These are phyloP conservation scores for Epicampocera succincta DNA, from an alignment of 2,888 invertebrate species.

Conservation along the genomic window DNA sequence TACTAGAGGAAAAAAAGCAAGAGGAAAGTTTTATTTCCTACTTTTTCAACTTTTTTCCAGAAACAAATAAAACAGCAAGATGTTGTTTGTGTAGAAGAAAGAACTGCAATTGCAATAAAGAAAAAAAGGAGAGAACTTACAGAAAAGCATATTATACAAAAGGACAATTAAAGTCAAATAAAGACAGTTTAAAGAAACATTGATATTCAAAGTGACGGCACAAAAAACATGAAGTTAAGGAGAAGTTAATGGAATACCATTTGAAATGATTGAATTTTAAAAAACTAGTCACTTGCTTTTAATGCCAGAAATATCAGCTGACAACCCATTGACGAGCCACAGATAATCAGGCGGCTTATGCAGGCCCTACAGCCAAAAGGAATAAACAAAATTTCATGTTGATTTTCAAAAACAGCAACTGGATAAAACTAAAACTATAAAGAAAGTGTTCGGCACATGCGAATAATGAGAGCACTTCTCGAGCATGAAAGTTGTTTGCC, in stretches of 20 bases:
- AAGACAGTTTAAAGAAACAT: conserved; percentile 55
- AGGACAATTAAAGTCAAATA: conserved; percentile 67
- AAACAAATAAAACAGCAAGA: conserved; percentile 24
- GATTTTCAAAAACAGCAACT: background rate
- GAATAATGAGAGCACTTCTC: no score
- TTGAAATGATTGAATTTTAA: background rate
- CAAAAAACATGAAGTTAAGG: background rate
- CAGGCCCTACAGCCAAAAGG: conserved; percentile 5
- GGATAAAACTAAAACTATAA: background rate
- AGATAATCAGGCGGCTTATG: conserved; percentile 32
- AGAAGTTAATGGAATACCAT: background rate
- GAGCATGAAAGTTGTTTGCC: no score
- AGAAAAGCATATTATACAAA: conserved; percentile 8
- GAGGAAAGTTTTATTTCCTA: conserved; percentile 53
- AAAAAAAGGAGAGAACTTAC: background rate
- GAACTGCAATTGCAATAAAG: conserved; percentile 44
- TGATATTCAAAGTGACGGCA: conserved; percentile 27
- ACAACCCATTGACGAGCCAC: background rate
- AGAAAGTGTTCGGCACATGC: no score
- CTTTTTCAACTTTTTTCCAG: conserved; percentile 1
- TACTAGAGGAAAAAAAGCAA: conserved; percentile 8
- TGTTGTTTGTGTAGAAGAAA: background rate
- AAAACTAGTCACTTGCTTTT: background rate
- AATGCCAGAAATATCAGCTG: no score
- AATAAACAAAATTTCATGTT: conserved; percentile 8